Percentiles rank a stretch among this genome's conserved stretches.
phyloP scores from a whole-genome alignment of 2,888 invertebrate genomes.

The Exephanes ischioxanthus region DNA sequence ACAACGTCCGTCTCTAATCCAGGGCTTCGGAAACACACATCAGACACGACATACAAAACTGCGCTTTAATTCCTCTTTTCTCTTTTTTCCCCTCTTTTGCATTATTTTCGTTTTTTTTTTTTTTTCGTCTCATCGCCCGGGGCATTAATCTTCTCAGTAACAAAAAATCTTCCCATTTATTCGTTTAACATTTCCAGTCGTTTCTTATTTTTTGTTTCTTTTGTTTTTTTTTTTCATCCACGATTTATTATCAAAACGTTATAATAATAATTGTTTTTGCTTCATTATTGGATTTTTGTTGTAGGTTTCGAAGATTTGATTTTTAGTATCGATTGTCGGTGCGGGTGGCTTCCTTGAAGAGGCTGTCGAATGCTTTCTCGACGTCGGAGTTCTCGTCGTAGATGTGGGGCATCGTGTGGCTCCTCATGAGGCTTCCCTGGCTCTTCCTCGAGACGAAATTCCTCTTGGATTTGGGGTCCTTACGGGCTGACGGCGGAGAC shows the following conservation, averaged over 20 bases:
- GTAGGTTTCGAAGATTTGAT: not conserved
- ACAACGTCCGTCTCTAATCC: slow-evolving; percentile 77
- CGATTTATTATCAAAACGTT: slow-evolving; percentile 53
- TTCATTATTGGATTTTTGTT: slow-evolving; percentile 19
- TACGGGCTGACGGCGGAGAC: slow-evolving; percentile 37
- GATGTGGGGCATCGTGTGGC: slow-evolving; percentile 90
- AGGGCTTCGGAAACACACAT: slow-evolving; percentile 81
- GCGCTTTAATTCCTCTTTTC: slow-evolving; percentile 63
- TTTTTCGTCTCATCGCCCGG: slow-evolving; percentile 19
- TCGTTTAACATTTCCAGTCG: slow-evolving; percentile 34
- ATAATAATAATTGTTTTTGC: slow-evolving; percentile 26
- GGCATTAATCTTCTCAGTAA: not conserved
- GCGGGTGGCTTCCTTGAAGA: slow-evolving; percentile 87
- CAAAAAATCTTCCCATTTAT: slow-evolving; percentile 53
- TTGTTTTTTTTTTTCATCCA: slow-evolving; percentile 19
- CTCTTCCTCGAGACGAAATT: slow-evolving; percentile 50
- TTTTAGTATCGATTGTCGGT: slow-evolving; percentile 75
- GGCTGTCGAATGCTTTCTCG: slow-evolving; percentile 95
- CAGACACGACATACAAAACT: slow-evolving; percentile 79
- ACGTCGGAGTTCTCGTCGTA: slow-evolving; percentile 91
- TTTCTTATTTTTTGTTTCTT: slow-evolving; percentile 18
- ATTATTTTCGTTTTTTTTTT: slow-evolving; percentile 20
- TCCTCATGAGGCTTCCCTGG: slow-evolving; percentile 87
- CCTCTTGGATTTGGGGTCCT: slow-evolving; percentile 54
- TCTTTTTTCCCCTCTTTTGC: slow-evolving; percentile 2